Evolutionary conservation across 2,888 invertebrate genomes (phyloP).

Genomic region (Mesorhabditis sp.): DNA sequence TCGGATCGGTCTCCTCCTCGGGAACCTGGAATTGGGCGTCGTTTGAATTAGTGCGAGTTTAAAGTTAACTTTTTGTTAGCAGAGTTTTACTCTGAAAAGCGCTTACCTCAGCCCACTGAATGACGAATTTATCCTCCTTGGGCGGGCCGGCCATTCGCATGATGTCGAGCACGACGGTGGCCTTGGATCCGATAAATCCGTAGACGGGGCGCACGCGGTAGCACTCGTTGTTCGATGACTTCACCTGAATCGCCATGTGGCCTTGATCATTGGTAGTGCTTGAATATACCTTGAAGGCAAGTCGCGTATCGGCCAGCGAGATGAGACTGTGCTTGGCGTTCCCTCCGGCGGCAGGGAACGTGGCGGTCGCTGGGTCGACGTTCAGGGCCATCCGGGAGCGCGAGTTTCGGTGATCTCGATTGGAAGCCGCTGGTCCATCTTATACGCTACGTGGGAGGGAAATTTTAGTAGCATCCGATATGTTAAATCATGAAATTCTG

Average conservation of each 20-base stretch:
- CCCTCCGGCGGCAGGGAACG: slow-evolving; percentile 36
- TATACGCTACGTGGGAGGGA: no score
- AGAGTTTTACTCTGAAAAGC: background rate
- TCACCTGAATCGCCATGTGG: slow-evolving; percentile 19
- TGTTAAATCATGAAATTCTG: no score
- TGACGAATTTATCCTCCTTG: slow-evolving; percentile 36
- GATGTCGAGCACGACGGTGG: slow-evolving; percentile 26
- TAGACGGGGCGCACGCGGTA: slow-evolving; percentile 44
- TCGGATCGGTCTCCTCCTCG: slow-evolving; percentile 35
- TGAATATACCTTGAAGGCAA: slow-evolving; percentile 33
- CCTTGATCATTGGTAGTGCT: no score
- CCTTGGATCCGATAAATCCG: slow-evolving; percentile 37
- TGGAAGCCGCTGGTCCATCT: no score
- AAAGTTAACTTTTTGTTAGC: no score
- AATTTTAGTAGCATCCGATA: no score
- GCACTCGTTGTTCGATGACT: slow-evolving; percentile 41
- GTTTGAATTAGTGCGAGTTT: background rate
- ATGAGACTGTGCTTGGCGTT: slow-evolving; percentile 31
- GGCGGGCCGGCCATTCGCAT: slow-evolving; percentile 25
- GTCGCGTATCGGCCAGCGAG: slow-evolving; percentile 28
- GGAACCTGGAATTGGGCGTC: slow-evolving; percentile 16
- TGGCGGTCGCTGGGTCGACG: slow-evolving; percentile 34
- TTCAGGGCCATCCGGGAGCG: slow-evolving; percentile 25
- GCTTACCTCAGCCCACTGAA: slow-evolving; percentile 32
- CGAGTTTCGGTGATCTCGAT: no score